Conservation (phyloP, 2,113 vertebrate species). For the Megaceryle maxima region DNA sequence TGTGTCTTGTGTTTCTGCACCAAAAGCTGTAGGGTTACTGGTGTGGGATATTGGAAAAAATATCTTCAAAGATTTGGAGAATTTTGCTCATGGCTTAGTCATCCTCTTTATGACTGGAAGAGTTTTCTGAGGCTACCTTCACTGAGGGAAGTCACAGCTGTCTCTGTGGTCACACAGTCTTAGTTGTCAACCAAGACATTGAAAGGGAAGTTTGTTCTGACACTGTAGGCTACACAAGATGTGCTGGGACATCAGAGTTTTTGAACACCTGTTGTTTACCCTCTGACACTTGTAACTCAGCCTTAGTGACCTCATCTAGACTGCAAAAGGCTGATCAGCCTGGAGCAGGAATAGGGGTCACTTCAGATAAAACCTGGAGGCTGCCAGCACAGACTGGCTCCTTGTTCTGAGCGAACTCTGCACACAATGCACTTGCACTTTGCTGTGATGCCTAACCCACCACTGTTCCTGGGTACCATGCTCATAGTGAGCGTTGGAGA, state of each 20-base stretch:
- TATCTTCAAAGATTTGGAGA: background rate
- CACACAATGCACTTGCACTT: background rate
- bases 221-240: background rate
- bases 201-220: background rate
- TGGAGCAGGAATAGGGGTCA: background rate
- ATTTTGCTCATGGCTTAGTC: background rate
- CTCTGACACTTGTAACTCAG: background rate
- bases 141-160: background rate
- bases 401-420: background rate
- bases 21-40: background rate
- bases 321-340: background rate
- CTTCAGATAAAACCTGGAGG: background rate
- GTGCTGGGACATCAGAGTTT: background rate
- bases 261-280: background rate
- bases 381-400: background rate
- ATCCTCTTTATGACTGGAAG: background rate
- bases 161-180: background rate
- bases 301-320: background rate
- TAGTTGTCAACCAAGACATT: background rate
- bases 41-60: background rate
- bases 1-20: background rate
- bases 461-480: background rate
- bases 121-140: background rate
- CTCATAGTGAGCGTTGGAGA: background rate
- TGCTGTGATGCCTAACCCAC: background rate